Evolutionary conservation across 2,113 vertebrate genomes (phyloP).

Genomic region (Piaya cayana): DNA sequence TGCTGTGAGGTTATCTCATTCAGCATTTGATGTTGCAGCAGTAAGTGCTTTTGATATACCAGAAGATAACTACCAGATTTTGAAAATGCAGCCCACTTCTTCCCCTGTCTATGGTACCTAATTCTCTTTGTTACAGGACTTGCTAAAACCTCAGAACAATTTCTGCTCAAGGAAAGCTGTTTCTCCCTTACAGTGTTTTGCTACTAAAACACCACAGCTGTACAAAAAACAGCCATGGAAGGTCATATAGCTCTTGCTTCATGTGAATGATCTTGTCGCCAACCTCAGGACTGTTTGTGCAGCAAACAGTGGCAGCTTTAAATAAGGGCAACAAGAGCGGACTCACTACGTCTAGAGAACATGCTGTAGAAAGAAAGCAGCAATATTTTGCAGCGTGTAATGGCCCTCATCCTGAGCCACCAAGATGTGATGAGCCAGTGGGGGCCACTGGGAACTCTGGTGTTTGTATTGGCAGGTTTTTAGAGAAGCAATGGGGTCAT

Average conservation of each 20-base stretch:
- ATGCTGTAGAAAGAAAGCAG: neutral
- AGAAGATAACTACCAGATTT: neutral
- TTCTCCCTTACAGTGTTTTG: neutral
- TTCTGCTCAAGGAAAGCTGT: neutral
- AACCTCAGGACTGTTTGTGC: accelerated
- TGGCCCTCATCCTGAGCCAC: neutral
- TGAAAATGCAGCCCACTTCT: neutral
- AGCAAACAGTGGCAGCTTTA: neutral
- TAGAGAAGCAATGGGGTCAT: conserved; percentile 5
- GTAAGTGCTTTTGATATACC: neutral
- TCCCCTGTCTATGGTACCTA: neutral
- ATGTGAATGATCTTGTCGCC: neutral
- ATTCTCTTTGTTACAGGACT: neutral
- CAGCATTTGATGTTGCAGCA: neutral
- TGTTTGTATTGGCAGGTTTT: conserved; percentile 48
- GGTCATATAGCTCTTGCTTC: neutral
- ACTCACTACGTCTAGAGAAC: neutral
- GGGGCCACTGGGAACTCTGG: neutral
- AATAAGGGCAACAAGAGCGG: neutral
- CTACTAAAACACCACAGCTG: neutral
- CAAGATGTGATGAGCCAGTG: neutral
- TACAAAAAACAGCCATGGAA: neutral
- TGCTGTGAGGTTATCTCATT: neutral
- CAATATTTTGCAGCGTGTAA: neutral
- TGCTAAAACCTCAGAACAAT: neutral